Evolutionary conservation across 2,113 vertebrate species (phyloP).

Genomic region (Heptranchias perlo): DNA sequence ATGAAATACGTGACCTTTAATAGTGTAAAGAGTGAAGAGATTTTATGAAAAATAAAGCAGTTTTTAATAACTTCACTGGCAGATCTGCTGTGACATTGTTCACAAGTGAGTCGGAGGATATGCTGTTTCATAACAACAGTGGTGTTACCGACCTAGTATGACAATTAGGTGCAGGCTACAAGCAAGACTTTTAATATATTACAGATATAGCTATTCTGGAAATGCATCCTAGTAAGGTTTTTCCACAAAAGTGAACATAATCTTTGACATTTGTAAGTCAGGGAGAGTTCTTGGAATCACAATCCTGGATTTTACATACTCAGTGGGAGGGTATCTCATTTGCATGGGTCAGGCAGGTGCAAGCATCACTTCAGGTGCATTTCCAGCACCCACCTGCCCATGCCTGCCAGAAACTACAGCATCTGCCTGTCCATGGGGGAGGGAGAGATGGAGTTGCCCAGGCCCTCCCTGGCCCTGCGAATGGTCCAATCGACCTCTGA

Average conservation of each 20-base stretch:
- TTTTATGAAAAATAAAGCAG: neutral
- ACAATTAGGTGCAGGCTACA: neutral
- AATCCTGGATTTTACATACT: neutral
- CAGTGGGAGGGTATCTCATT: neutral
- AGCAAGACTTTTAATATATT: neutral
- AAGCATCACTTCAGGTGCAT: neutral
- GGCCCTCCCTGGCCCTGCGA: neutral
- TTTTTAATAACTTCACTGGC: neutral
- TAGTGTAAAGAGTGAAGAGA: neutral
- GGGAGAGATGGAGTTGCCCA: neutral
- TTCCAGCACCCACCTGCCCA: neutral
- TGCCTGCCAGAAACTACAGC: neutral
- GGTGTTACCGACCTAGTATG: neutral
- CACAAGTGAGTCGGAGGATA: neutral
- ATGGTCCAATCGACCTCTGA: neutral
- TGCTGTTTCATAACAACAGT: neutral
- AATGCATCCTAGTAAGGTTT: neutral
- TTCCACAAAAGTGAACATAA: neutral
- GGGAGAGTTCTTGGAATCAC: neutral
- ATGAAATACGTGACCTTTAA: neutral
- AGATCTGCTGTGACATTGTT: neutral
- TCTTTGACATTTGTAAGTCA: neutral
- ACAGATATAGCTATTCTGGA: neutral
- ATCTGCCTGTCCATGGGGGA: neutral
- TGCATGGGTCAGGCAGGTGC: neutral